Evolutionary conservation across 2,888 invertebrate genomes (phyloP), one percentile per base, ranked within the genome.

Genomic region (Troides helena): DNA sequence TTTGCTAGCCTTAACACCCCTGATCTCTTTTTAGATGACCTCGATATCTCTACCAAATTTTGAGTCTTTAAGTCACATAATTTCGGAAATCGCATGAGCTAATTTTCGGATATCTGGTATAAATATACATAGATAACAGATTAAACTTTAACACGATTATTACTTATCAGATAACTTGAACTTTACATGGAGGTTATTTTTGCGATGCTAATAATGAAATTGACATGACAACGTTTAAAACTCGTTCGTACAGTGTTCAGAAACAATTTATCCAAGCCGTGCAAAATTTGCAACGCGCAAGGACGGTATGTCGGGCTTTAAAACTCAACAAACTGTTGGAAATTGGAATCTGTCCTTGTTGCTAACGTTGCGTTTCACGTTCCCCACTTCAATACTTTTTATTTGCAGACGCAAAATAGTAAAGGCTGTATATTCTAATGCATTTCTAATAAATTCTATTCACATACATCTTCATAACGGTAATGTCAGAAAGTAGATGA

Each of bases 151-250:
- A 43, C 57, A 43, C 21, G 8, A 23, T 59, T 46, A 57, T 56
- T 58, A 43, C 46, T 59, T 25, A 1, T 23, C 25, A 18, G 10
- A 6, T 59, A 58, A 57, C 39, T 43, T 57, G 21, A 58, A 36
- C 57, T 1, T 7, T 7, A 36, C 14, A 8, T 25, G 21, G 46
- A 23, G 18, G 46, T 21, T 59, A 23, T 57, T 23, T 61, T 53
- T 60, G 36, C 36, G 43, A 57, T 61, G 53, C 21, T 50, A 25
- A 56, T 12, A 57, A 46, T 30, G 36, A 68, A 63, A 68, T 68
- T 63, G 59, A 58, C 68, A 63, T 68, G 36, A 68, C 68, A 68
- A 68, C 63, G 46, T n/a, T 57, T 8, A 58, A 21, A 58, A 58
- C 8, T 58, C 65, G n/a, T 39, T 62, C 21, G 58, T 58, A 39